Evolutionary conservation across 2,113 vertebrate genomes (phyloP).

Genomic region (Entomyzon cyanotis): DNA sequence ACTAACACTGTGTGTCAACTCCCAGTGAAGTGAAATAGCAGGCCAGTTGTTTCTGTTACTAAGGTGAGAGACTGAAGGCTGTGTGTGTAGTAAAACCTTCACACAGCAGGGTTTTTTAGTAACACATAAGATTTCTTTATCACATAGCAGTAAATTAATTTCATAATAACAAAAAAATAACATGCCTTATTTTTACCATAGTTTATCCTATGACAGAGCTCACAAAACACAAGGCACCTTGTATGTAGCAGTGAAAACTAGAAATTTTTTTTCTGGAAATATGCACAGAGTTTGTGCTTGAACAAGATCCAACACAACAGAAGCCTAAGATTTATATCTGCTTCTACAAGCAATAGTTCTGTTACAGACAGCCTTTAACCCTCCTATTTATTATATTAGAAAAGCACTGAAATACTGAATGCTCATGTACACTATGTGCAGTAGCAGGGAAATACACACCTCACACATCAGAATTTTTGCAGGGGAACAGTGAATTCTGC

Average conservation of each 20-base stretch:
- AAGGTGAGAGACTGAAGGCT: background rate
- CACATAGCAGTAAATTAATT: background rate
- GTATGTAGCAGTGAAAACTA: background rate
- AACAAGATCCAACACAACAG: background rate
- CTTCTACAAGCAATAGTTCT: background rate
- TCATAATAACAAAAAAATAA: background rate
- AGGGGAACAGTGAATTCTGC: background rate
- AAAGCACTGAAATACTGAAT: background rate
- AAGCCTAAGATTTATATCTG: background rate
- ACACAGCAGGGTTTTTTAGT: background rate
- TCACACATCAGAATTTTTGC: background rate
- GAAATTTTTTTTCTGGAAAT: background rate
- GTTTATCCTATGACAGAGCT: background rate
- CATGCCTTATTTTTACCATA: background rate
- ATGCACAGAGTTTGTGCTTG: background rate
- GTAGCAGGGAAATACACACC: background rate
- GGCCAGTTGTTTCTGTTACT: background rate
- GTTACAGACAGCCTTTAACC: background rate
- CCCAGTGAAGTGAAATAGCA: background rate
- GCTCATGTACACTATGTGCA: accelerated
- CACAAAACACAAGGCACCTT: background rate
- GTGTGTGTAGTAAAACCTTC: background rate
- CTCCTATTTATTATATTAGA: background rate
- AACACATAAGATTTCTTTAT: background rate
- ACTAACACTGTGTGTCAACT: background rate